A percentile compares a stretch with the other conserved stretches of the same genome.
phyloP scores from a whole-genome alignment of 2,888 invertebrate species.

The Tenthredo mesomela region DNA sequence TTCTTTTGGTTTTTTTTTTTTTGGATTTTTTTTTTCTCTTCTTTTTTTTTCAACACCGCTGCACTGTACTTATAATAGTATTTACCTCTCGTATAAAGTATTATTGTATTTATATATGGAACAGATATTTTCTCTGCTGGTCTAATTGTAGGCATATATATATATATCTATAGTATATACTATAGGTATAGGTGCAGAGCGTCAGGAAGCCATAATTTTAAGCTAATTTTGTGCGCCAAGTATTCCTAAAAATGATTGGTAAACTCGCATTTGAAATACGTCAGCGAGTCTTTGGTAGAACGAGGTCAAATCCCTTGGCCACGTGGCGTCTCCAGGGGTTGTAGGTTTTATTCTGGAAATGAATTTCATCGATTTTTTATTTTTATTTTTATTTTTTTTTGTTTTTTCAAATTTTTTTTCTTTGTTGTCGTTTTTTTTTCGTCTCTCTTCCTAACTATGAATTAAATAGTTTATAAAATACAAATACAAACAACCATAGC shows the following conservation, averaged over 20 bases:
- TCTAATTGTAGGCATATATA: not conserved
- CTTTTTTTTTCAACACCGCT: not conserved
- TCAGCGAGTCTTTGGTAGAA: constrained; percentile 32
- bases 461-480: not conserved
- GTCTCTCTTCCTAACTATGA: not conserved
- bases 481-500: too few relatives aligned
- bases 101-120: not conserved
- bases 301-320: constrained; percentile 47
- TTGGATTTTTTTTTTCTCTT: not conserved
- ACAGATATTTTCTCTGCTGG: not conserved
- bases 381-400: constrained; percentile 8
- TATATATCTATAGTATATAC: not conserved
- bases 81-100: not conserved
- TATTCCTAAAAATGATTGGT: constrained; percentile 5
- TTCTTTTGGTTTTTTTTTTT: not conserved
- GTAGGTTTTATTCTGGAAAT: constrained; percentile 43
- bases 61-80: not conserved
- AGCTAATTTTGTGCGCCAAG: constrained; percentile 27
- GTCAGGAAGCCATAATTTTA: constrained; percentile 36
- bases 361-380: not conserved
- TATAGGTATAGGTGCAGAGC: not conserved
- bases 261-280: constrained; percentile 49
- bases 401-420: not conserved
- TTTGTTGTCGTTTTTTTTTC: not conserved
- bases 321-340: constrained; percentile 37